Base-by-base conservation (phyloP, 2,888 invertebrate species). In the Aspidiotus destructor region DNA sequence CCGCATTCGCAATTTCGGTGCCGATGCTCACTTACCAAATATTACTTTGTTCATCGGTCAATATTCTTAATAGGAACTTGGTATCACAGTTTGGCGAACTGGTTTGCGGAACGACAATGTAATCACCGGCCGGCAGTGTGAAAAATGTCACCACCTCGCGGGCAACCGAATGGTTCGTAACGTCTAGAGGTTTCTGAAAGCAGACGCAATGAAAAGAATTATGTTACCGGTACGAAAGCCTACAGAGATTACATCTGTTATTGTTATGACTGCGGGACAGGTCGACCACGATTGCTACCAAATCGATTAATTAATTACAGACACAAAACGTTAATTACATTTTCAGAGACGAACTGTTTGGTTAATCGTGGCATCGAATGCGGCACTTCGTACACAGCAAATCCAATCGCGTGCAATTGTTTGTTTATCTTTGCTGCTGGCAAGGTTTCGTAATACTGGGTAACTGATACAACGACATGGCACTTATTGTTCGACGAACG, bases 121-220 rank as follows among this genome's bases (percentile, higher is more conserved):
- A 88, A 75, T 85, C 85, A 5, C 88, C 88, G 10, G 87, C 83
- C 60, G 86, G 86, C 74, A 88, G 79, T 64, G 86, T 84, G 79
- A 88, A 87, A 77, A 87, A 86, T 42, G 86, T 86, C 11, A 84
- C 87, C 60, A 87, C 85, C 78, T 86, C 86, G 73, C 85, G 77
- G 6, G 84, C 83, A 41, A 83, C 77, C 0, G 83, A 83, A 77
- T 84, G 84, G 75, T 85, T 85, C 64, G 85, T 84, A 70, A 85
- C 85, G 75, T 86, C 86, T 74, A 86, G 77, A 13, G 85, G 83
- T 76, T 83, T 82, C 84, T 83, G 75, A 9, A 78, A 77, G 62
- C 16, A 61, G 58, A 65, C 60, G 60, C 16, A 15, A 48, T 28
- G 17, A 58, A 40, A 58, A 13, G 28, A 58, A 8, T 48, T 13